These are phyloP conservation scores for Gadopsis bispinosus DNA, from an alignment of 2,797 vertebrate genomes.

Conservation along the genomic window DNA sequence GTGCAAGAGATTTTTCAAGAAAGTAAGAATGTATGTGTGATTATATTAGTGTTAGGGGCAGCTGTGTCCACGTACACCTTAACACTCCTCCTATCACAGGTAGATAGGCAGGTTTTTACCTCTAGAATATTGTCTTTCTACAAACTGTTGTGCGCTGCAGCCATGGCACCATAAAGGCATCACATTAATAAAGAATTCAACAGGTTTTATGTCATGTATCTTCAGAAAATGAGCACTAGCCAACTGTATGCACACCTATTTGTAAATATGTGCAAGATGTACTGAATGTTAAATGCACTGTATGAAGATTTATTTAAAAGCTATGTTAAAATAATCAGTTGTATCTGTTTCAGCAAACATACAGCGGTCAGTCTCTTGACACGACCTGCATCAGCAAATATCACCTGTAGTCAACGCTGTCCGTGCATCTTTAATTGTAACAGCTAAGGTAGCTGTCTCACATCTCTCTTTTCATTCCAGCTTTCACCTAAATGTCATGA, in stretches of 20 bases:
- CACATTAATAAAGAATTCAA: slow-evolving; percentile 51
- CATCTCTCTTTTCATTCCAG: slow-evolving; percentile 55
- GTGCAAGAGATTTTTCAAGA: slow-evolving; percentile 67
- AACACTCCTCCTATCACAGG: slow-evolving; percentile 66
- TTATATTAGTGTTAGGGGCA: slow-evolving; percentile 67
- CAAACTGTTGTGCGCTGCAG: slow-evolving; percentile 56
- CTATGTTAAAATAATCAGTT: slow-evolving; percentile 66
- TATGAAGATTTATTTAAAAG: slow-evolving; percentile 72
- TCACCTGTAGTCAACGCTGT: slow-evolving; percentile 37
- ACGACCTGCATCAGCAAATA: slow-evolving; percentile 44
- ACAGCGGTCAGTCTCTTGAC: slow-evolving; percentile 47
- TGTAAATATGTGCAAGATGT: slow-evolving; percentile 81
- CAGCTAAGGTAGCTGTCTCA: slow-evolving; percentile 36
- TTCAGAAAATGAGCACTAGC: slow-evolving; percentile 72
- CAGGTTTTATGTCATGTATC: slow-evolving; percentile 64
- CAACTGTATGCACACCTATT: slow-evolving; percentile 79
- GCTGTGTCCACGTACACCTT: slow-evolving; percentile 60
- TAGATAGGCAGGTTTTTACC: slow-evolving; percentile 70
- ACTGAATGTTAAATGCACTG: slow-evolving; percentile 78
- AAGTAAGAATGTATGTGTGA: slow-evolving; percentile 62
- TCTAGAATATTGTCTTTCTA: slow-evolving; percentile 69
- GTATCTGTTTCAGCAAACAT: slow-evolving; percentile 56
- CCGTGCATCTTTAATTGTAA: slow-evolving; percentile 49
- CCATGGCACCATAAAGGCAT: slow-evolving; percentile 55
- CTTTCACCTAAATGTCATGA: slow-evolving; percentile 50